Evolutionary conservation across 2,113 vertebrate genomes (phyloP).

Genomic region (Melanerpes formicivorus): DNA sequence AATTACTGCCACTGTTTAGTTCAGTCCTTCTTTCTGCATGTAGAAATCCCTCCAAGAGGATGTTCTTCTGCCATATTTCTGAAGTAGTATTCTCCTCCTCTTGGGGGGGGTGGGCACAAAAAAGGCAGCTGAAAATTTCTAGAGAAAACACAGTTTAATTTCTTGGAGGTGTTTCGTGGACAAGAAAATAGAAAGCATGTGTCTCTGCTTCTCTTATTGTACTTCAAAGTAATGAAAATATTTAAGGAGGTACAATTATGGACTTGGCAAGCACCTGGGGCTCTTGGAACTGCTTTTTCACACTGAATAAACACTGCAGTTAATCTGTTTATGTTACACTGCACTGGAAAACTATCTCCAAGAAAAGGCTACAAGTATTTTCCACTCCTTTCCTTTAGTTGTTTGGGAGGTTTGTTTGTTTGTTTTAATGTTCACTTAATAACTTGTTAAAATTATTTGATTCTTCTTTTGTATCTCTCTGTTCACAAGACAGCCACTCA

Average conservation of each 20-base stretch:
- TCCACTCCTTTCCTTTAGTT: slow-evolving; percentile 34
- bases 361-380: slow-evolving; percentile 74
- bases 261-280: slow-evolving; percentile 84
- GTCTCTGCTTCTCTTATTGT: slow-evolving; percentile 77
- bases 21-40: not conserved
- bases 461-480: not conserved
- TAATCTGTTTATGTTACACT: slow-evolving; percentile 80
- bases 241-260: slow-evolving; percentile 86
- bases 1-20: not conserved
- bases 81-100: not conserved
- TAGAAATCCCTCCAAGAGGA: not conserved
- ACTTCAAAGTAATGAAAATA: slow-evolving; percentile 83
- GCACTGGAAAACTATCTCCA: slow-evolving; percentile 75
- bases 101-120: not conserved
- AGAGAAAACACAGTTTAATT: slow-evolving; percentile 79
- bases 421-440: slow-evolving; percentile 51
- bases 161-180: slow-evolving; percentile 84
- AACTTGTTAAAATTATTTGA: slow-evolving; percentile 61
- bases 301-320: slow-evolving; percentile 83
- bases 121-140: slow-evolving; percentile 58
- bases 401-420: too few species aligned
- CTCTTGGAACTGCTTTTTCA: slow-evolving; percentile 83
- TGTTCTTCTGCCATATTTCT: not conserved
- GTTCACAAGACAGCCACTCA: slow-evolving; percentile 22
- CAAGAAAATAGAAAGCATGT: slow-evolving; percentile 83